Conservation (phyloP, 2,888 invertebrate genomes). For the Alentia gelatinosa region DNA sequence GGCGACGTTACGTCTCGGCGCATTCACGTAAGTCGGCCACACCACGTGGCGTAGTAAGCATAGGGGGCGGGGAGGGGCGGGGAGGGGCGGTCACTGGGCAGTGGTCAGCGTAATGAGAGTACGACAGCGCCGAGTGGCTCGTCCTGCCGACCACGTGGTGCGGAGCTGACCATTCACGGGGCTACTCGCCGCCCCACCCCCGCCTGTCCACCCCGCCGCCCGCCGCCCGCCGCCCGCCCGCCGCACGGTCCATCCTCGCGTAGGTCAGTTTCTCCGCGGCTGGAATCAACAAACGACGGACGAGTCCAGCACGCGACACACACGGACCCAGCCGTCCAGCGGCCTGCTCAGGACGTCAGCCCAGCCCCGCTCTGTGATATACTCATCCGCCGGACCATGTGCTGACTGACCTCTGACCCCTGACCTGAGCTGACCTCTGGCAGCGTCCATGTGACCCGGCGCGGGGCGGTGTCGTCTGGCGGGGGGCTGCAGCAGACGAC, state of each 20-base stretch:
- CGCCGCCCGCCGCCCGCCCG: neutral
- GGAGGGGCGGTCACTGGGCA: neutral
- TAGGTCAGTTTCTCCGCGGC: neutral
- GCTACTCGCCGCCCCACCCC: neutral
- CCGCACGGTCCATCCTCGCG: neutral
- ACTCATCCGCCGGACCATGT: neutral
- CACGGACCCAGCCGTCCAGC: neutral
- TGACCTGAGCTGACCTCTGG: constrained; percentile 18
- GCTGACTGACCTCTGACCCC: neutral
- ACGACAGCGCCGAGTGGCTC: neutral
- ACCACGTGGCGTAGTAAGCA: too few relatives aligned
- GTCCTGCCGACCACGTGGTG: neutral
- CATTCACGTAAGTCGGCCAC: too few relatives aligned
- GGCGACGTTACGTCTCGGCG: too few relatives aligned
- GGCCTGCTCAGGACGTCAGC: neutral
- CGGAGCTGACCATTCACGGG: neutral
- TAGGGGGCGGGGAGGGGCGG: neutral
- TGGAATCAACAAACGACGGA: neutral
- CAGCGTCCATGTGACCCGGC: constrained; percentile 2
- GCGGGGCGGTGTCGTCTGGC: neutral
- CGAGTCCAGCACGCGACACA: neutral
- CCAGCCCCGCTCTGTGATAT: neutral
- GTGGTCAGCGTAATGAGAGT: neutral
- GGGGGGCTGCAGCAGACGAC: too few relatives aligned
- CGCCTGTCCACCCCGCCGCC: neutral